Evolutionary conservation across 2,113 vertebrate species (phyloP), one percentile per base, ranked within the genome.

Genomic region (Corythornis vintsioides): DNA sequence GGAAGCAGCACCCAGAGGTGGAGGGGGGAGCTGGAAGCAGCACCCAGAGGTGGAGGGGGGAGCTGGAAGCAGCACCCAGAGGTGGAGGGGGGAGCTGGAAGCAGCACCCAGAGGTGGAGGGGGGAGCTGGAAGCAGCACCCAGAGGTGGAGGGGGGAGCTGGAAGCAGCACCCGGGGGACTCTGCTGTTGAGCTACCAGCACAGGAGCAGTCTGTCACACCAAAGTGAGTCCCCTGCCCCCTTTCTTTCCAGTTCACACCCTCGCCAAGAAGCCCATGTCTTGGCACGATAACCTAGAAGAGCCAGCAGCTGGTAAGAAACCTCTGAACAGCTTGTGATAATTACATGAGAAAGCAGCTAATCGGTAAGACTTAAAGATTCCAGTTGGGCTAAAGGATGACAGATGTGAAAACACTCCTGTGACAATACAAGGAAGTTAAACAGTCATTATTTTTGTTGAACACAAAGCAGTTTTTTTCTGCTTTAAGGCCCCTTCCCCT

Each of bases 181-280:
- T 48, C 40, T 33, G 13, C 22, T 35, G 35, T 35, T 35, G 35
- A 35, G 35, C 35, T 38, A 10, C 38, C 38, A 38, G 38, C 38
- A 38, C 38, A 38, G 38, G 38, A 38, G 9, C 38, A 38, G 38
- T 38, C 38, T 60, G 16, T 65, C 42, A 53, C 25, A 26, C 26
- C 33, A 2, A 69, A 77, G 57, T 64, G 18, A 72, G 63, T 73
- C 63, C 78, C 24, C 35, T 85, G 15, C 31, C 33, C 52, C 3
- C 5, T 92, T 93, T 94, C 69, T 76, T 85, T 88, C 11, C 84
- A 99, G 98, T 98, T 80, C 98, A 98, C 45, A 55, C 96, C 2
- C 84, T 98, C 7, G 13, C 98, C n/a, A 98, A 97, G 94, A 99
- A 99, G 83, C 98, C 98, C 31, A 98, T 98, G 98, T 97, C 97